Evolutionary conservation across 2,888 invertebrate species (phyloP).

Genomic region (Selenia dentaria): DNA sequence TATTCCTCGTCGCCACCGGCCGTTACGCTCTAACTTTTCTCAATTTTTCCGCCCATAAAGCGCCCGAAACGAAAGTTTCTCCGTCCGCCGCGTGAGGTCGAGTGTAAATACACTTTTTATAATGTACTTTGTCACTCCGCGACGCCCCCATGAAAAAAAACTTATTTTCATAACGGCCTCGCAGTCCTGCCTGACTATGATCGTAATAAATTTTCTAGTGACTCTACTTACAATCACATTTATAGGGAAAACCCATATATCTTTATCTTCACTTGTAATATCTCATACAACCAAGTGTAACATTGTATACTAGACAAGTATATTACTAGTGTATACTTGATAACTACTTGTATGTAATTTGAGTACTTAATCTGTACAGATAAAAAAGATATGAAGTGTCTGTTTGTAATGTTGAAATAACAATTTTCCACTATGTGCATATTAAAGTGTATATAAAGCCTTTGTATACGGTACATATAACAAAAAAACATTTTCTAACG

Average conservation of each 20-base stretch:
- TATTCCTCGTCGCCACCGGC: constrained; percentile 74
- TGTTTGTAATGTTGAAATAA: no score
- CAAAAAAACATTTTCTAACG: no score
- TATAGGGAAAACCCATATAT: not conserved
- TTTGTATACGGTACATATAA: no score
- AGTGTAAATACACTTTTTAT: constrained; percentile 83
- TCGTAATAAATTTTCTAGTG: constrained; percentile 12
- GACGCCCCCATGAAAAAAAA: constrained; percentile 58
- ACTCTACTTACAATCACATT: constrained; percentile 4
- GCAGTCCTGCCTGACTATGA: constrained; percentile 25
- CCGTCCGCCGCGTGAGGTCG: constrained; percentile 77
- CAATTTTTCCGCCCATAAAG: constrained; percentile 84
- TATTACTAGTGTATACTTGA: no score
- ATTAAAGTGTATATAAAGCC: no score
- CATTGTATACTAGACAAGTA: no score
- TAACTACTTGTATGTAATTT: no score
- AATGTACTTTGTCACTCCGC: constrained; percentile 79
- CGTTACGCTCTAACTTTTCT: constrained; percentile 83
- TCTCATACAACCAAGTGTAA: no score
- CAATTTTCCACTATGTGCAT: no score
- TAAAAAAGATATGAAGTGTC: no score
- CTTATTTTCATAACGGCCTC: constrained; percentile 66
- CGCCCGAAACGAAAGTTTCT: constrained; percentile 78
- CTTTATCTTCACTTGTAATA: constrained; percentile 2
- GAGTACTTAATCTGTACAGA: no score